phyloP scores from a whole-genome alignment of 2,888 invertebrate species.

The Lydus trimaculatus region DNA sequence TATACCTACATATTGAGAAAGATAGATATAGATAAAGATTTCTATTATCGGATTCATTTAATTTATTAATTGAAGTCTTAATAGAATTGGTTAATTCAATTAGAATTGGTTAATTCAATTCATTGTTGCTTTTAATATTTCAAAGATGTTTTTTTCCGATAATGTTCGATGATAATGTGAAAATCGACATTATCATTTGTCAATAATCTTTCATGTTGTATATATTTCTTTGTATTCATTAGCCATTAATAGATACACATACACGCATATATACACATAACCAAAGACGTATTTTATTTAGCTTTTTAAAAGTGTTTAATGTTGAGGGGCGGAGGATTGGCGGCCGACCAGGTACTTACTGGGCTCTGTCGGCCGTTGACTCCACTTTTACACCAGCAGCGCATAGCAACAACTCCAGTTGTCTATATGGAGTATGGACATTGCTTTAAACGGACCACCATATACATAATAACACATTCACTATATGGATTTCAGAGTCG shows the following conservation, averaged over 20 bases:
- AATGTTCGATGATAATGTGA: background rate
- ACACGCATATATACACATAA: background rate
- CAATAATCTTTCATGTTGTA: background rate
- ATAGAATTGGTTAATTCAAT: background rate
- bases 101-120: background rate
- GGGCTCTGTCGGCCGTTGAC: constrained; percentile 36
- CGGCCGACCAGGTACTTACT: constrained; percentile 35
- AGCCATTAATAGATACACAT: background rate
- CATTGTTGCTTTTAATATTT: background rate
- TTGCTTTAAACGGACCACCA: constrained; percentile 9
- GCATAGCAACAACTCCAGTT: constrained; percentile 40
- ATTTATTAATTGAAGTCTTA: background rate
- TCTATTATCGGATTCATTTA: background rate
- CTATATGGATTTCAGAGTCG: constrained; percentile 8
- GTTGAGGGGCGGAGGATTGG: constrained; percentile 28
- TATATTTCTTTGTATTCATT: background rate
- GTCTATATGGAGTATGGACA: constrained; percentile 10
- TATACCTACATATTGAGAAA: too few species aligned
- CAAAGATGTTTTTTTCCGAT: background rate
- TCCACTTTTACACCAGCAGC: constrained; percentile 30
- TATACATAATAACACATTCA: constrained; percentile 1
- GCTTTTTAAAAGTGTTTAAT: constrained; percentile 5
- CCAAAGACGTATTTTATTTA: background rate
- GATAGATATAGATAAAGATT: background rate
- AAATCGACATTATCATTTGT: background rate